Evolutionary conservation across 2,113 vertebrate species (phyloP), one percentile per base, ranked within the genome.

Genomic region (Agelaius tricolor): DNA sequence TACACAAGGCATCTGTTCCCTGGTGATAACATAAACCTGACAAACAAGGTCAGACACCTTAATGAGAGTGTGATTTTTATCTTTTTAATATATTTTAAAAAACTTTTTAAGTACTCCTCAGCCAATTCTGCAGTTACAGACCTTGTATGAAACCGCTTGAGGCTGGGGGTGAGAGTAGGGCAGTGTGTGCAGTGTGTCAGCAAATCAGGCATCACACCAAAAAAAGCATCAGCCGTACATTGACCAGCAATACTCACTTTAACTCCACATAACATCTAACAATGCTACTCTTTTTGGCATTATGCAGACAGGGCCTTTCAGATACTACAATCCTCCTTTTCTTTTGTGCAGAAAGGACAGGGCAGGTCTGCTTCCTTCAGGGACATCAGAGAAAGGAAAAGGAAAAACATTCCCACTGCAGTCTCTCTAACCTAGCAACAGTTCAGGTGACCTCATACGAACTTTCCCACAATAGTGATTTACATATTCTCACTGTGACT

Each of bases 131-230:
- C 46, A 59, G 37, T 57, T 68, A 54, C 9, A 65, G 44, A 59
- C 51, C 20, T 52, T 35, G 8, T 33, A 44, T 11, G 61, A 75
- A 23, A 51, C 26, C 33, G 13, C 39, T 8, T 26, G 19, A 35
- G 33, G 58, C 3, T 0, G 0, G 12, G 6, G 16, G 0, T 23
- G 26, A 51, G 52, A 35, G 13, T 11, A 8, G 7, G 11, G 7
- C 21, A 18, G 9, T 5, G 35, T 9, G 26, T 0, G 0, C 37
- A 57, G 33, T 4, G 16, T 16, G 8, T 24, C 63, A 89, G 52
- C 35, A 65, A 72, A 88, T 57, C 43, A 57, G 41, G 46, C 49
- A 65, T 44, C 17, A 54, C 4, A 49, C 6, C 44, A 54, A n/a
- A 35, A 79, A 75, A 89, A 89, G 39, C 23, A 69, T 30, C 54